Evolutionary conservation across 2,797 vertebrate species (phyloP), one percentile per base, ranked within the genome.

Genomic region (Sylvia borin): DNA sequence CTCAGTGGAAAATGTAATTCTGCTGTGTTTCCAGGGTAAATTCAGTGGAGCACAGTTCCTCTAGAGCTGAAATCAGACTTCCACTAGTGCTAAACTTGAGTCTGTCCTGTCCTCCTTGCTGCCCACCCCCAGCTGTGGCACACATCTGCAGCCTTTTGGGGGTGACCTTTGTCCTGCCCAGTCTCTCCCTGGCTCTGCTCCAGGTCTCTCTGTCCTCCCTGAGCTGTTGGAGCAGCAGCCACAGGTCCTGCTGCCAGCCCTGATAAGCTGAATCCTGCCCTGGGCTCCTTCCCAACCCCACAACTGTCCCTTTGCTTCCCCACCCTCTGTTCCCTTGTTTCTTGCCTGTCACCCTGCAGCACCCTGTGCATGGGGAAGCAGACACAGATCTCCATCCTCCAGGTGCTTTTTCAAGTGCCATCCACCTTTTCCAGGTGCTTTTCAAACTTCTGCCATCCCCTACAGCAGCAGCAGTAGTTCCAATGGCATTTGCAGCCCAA

Each of bases 171-270:
- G 97, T 85, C 85, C 92, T 89, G 76, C 70, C 80, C 67, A 53
- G 88, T 71, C 68, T 67, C 24, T 91, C 47, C 21, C 64, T 94
- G 96, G 81, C 68, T 80, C 47, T 64, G 76, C n/a, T 68, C 62
- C 66, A 65, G 80, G 76, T 96, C 88, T 73, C 76, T 95, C 90
- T 92, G 96, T 97, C 67, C 96, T 93, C 91, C 85, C 97, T 97
- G 96, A 95, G 97, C 95, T 75, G 20, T 85, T 93, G 84, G 80
- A 20, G 88, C 51, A 90, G 38, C 83, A 84, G 88, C 67, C 77
- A 73, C 73, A 55, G 55, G 10, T 67, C 32, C 60, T 88, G 62
- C 91, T 76, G 88, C 83, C 91, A 78, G 29, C 42, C 55, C 71
- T 65, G 79, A 84, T 55, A 60, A n/a, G 58, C 74, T 75, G 68